phyloP scores from a whole-genome alignment of 2,797 vertebrate genomes.

The Megalops cyprinoides region DNA sequence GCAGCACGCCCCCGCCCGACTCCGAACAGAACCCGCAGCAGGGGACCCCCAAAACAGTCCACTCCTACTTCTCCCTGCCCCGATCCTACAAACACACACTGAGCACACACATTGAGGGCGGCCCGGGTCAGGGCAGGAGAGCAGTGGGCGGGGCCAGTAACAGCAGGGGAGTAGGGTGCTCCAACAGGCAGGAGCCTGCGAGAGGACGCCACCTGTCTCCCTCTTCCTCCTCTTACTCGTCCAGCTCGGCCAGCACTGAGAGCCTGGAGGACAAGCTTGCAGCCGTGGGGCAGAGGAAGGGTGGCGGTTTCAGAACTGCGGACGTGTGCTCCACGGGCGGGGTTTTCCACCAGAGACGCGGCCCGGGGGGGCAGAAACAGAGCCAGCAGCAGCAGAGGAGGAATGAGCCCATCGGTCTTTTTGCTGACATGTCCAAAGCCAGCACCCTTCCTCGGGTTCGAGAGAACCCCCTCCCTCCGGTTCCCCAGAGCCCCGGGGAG shows the following conservation, averaged over 20 bases:
- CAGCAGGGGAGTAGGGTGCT: constrained; percentile 59
- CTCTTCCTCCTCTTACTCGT: constrained; percentile 80
- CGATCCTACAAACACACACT: constrained; percentile 76
- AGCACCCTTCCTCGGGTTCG: constrained; percentile 78
- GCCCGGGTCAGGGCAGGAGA: constrained; percentile 69
- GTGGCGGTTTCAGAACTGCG: constrained; percentile 59
- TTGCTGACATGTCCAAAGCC: constrained; percentile 76
- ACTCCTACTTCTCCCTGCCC: constrained; percentile 77
- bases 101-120: constrained; percentile 75
- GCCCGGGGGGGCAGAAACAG: constrained; percentile 61
- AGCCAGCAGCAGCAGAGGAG: constrained; percentile 72
- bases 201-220: constrained; percentile 74
- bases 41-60: constrained; percentile 70
- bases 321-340: constrained; percentile 66
- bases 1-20: constrained; percentile 73
- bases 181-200: constrained; percentile 68
- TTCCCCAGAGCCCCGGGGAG: constrained; percentile 73
- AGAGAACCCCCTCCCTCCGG: constrained; percentile 68
- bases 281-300: constrained; percentile 61
- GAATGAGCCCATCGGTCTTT: constrained; percentile 64
- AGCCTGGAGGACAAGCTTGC: constrained; percentile 79
- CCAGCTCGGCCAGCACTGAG: constrained; percentile 82
- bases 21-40: constrained; percentile 70
- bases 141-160: constrained; percentile 60
- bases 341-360: constrained; percentile 68